phyloP scores from a whole-genome alignment of 1,140 invertebrate species.

The Centruroides vittatus region DNA sequence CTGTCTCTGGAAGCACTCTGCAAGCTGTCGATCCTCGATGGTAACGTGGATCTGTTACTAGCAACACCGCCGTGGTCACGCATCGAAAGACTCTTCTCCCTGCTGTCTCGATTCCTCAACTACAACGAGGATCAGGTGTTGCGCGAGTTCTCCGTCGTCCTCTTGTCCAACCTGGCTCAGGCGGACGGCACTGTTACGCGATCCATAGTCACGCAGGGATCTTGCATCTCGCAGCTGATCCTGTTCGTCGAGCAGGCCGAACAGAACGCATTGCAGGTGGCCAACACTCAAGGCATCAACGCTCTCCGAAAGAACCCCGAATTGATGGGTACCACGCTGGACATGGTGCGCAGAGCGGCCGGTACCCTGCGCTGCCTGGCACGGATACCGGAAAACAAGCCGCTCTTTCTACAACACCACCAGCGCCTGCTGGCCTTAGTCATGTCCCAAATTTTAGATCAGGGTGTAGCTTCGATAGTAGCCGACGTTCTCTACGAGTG shows the following conservation, averaged over 20 bases:
- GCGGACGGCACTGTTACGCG: constrained; percentile 81
- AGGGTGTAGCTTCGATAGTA: constrained; percentile 80
- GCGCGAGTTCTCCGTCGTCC: constrained; percentile 88
- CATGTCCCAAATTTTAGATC: constrained; percentile 93
- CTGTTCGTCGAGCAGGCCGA: constrained; percentile 95
- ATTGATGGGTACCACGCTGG: constrained; percentile 93
- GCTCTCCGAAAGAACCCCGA: constrained; percentile 93
- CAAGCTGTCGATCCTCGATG: constrained; percentile 91
- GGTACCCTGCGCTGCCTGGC: constrained; percentile 68
- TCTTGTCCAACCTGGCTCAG: constrained; percentile 75
- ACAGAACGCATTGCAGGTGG: constrained; percentile 76
- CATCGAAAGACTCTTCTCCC: constrained; percentile 72
- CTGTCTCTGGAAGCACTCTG: constrained; percentile 89
- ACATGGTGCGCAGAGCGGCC: constrained; percentile 90
- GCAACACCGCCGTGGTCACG: constrained; percentile 92
- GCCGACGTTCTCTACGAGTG: constrained; percentile 73
- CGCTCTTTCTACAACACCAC: constrained; percentile 80
- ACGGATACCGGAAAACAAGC: constrained; percentile 78
- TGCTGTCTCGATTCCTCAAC: constrained; percentile 72
- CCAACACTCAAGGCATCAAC: constrained; percentile 81
- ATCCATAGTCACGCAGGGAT: constrained; percentile 57
- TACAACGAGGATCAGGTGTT: constrained; percentile 78
- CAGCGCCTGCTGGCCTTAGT: constrained; percentile 78
- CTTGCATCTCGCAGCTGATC: constrained; percentile 75
- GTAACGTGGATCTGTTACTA: constrained; percentile 92